Conservation (phyloP, 2,113 vertebrate genomes). For the Rattus norvegicus region DNA sequence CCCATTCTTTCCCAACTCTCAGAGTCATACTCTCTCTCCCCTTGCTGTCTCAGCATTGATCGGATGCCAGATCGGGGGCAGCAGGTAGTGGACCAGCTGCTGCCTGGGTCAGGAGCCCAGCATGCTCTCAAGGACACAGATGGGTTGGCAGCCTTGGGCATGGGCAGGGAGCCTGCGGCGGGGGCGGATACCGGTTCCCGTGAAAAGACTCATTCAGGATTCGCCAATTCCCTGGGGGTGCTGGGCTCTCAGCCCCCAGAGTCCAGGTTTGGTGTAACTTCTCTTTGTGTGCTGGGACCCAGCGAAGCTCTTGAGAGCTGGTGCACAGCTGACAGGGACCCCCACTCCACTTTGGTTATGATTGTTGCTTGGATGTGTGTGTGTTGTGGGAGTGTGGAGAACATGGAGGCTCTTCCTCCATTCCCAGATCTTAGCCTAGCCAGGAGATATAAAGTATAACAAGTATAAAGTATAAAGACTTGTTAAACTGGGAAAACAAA, state of each 20-base stretch:
- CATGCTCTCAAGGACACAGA: conserved; percentile 81
- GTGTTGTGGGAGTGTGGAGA: background rate
- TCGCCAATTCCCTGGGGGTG: conserved; percentile 35
- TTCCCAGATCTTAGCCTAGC: background rate
- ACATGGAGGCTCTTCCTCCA: background rate
- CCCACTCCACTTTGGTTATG: background rate
- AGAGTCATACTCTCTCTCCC: background rate
- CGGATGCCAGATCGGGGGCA: background rate
- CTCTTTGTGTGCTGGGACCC: background rate
- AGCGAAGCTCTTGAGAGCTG: background rate
- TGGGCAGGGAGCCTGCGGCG: conserved; percentile 73
- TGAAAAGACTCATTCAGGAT: conserved; percentile 74
- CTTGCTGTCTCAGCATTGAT: conserved; percentile 46
- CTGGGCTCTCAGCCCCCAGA: background rate
- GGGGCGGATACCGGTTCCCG: conserved; percentile 66
- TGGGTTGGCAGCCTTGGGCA: conserved; percentile 74
- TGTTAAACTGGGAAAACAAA: background rate
- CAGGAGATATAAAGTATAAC: too few relatives aligned
- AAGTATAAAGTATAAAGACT: background rate
- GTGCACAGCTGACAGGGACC: background rate
- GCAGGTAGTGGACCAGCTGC: conserved; percentile 78
- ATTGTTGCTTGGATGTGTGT: background rate
- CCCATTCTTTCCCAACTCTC: background rate
- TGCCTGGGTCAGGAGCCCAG: conserved; percentile 78
- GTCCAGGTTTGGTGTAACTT: background rate